These are phyloP conservation scores for Sebastes fasciatus DNA, from an alignment of 2,113 vertebrate genomes.

Conservation along the genomic window DNA sequence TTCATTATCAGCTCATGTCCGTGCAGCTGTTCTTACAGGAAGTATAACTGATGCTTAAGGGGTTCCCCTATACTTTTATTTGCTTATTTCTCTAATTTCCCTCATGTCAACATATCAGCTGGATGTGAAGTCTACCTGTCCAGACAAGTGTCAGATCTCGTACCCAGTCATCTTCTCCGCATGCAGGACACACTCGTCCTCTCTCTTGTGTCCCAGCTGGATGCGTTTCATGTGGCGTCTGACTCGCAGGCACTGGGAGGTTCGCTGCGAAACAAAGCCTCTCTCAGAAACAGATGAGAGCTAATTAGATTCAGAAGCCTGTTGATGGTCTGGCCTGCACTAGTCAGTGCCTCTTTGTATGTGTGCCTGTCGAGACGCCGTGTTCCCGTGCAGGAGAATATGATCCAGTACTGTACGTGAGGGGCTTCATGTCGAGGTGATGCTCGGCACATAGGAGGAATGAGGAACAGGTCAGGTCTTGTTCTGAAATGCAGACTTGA, in stretches of 20 bases:
- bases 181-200: not conserved
- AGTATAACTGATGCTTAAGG: no score
- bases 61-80: not conserved
- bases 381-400: slow-evolving; percentile 45
- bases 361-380: slow-evolving; percentile 35
- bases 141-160: not conserved
- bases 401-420: not conserved
- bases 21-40: no score
- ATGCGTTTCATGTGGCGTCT: slow-evolving; percentile 40
- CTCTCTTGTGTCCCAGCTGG: slow-evolving; percentile 9
- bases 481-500: slow-evolving; percentile 65
- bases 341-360: slow-evolving; percentile 60
- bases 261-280: slow-evolving; percentile 70
- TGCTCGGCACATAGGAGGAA: slow-evolving; percentile 24
- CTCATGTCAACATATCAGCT: not conserved
- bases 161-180: not conserved
- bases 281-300: slow-evolving; percentile 68
- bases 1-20: no score
- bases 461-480: slow-evolving; percentile 63
- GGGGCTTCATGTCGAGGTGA: slow-evolving; percentile 27
- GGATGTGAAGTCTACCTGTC: not conserved
- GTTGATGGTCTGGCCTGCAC: slow-evolving; percentile 60
- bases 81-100: not conserved
- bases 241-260: slow-evolving; percentile 37
- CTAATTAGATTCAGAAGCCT: slow-evolving; percentile 73